Evolutionary conservation across 1,140 invertebrate species (phyloP), one percentile per base, ranked within the genome.

Genomic region (Plectus sambesii): DNA sequence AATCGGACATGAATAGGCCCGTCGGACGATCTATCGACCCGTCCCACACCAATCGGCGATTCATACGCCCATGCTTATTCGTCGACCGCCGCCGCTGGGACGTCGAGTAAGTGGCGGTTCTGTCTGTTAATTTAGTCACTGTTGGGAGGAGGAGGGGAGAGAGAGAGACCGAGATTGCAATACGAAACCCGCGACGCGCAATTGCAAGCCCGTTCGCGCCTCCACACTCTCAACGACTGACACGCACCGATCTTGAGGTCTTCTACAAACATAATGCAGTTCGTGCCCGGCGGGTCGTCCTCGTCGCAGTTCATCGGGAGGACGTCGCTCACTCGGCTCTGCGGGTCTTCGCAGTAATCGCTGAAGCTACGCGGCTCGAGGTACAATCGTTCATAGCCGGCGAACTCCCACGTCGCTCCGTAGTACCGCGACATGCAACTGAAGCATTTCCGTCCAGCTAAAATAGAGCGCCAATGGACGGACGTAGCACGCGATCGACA

Each of bases 361-460:
- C 56, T 62, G 37, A 62, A 62, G 2, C 56, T 49, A 5, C 56
- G 24, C 3, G 60, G 60, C 40, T 62, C 60, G 40, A 50, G 42
- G 39, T 62, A 62, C 22, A 62, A 56, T 40, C 53, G 35, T 15
- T 56, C 53, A 48, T 62, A 62, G 12, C 60, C 60, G 19, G 60
- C 60, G 33, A 62, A 62, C 25, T 60, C 48, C 60, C 60, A 62
- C 26, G 60, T 63, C 4, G 55, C 51, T 12, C 60, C 60, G 39
- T 62, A 62, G 43, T 62, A 62, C 8, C 60, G 49, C 5, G 60
- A 62, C 60, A 62, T 62, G 29, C 60, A 62, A 42, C 53, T 60
- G 43, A 49, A 62, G 40, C 60, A 62, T 44, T 61, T 61, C 26
- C 23, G n/a, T n/a, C n/a, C n/a, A n/a, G n/a, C n/a, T n/a, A n/a